Conservation (phyloP, 2,113 vertebrate genomes). For the Dromas ardeola region DNA sequence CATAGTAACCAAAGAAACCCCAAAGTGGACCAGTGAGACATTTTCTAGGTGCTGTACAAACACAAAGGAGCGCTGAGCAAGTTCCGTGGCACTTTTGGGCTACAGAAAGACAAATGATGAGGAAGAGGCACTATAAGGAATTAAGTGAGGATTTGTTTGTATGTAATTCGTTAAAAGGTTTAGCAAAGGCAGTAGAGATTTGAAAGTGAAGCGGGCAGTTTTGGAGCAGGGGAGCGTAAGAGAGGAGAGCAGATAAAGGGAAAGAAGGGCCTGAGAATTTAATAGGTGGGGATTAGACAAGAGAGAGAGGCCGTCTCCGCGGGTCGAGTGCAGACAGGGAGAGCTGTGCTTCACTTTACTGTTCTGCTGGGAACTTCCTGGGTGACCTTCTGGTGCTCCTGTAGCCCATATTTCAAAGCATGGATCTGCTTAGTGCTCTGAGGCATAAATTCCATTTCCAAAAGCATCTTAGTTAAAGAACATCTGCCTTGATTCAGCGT, state of each 20-base stretch:
- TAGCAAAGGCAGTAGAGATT: not conserved
- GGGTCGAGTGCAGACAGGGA: rapidly evolving
- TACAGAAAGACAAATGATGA: not conserved
- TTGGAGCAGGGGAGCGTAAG: not conserved
- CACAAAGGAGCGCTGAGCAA: not conserved
- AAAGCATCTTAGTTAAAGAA: not conserved
- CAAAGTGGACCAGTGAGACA: rapidly evolving
- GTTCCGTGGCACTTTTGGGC: not conserved
- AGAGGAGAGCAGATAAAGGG: not conserved
- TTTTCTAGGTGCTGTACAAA: not conserved
- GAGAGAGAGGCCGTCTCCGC: not conserved
- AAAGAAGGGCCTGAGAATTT: not conserved
- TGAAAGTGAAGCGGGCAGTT: not conserved
- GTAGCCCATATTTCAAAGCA: not conserved
- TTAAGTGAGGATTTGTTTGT: not conserved
- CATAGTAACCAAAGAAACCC: not conserved
- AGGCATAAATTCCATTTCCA: not conserved
- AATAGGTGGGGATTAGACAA: too few species aligned
- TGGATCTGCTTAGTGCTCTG: not conserved
- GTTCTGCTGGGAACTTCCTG: not conserved
- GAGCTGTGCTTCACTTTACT: not conserved
- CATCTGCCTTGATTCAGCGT: not conserved
- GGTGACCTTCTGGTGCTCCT: not conserved
- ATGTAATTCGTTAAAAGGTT: not conserved
- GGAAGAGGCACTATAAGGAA: not conserved